Conservation (phyloP, 2,888 invertebrate species). For the Nomada fucata region DNA sequence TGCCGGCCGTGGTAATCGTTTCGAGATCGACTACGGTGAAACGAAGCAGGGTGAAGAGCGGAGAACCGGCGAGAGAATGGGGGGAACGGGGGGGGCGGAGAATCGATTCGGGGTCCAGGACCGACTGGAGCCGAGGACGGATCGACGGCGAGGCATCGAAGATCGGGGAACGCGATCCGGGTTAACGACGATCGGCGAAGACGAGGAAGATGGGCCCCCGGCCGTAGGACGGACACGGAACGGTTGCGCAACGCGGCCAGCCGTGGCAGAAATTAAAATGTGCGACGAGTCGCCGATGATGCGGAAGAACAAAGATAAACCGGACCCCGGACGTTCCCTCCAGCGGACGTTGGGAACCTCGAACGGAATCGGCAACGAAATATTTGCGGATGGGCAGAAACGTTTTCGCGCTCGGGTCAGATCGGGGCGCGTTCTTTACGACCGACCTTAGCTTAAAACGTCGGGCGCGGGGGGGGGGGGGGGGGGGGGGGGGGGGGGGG, state of each 20-base stretch:
- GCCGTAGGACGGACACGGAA: background rate
- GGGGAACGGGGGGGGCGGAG: constrained; percentile 13
- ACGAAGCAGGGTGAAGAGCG: constrained; percentile 26
- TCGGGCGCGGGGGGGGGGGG: background rate
- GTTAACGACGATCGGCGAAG: constrained; percentile 21
- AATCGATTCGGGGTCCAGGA: constrained; percentile 13
- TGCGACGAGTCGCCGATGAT: constrained; percentile 4
- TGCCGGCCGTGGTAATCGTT: constrained; percentile 42
- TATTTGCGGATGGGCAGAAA: background rate
- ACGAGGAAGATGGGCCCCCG: constrained; percentile 11
- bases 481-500: background rate
- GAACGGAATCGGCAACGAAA: background rate
- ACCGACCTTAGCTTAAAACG: background rate
- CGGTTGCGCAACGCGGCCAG: background rate
- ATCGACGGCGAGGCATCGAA: constrained; percentile 24
- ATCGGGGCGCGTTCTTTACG: constrained; percentile 1
- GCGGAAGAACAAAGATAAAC: background rate
- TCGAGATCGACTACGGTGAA: constrained; percentile 43
- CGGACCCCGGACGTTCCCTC: background rate
- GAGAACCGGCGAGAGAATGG: constrained; percentile 31
- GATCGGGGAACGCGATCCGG: constrained; percentile 35
- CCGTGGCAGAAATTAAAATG: constrained; percentile 11
- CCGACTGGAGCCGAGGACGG: constrained; percentile 8
- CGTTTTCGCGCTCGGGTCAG: constrained; percentile 6
- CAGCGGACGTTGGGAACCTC: too few relatives aligned